These are phyloP conservation scores for Apteryx mantelli DNA, from an alignment of 2,113 vertebrate species.

Conservation along the genomic window DNA sequence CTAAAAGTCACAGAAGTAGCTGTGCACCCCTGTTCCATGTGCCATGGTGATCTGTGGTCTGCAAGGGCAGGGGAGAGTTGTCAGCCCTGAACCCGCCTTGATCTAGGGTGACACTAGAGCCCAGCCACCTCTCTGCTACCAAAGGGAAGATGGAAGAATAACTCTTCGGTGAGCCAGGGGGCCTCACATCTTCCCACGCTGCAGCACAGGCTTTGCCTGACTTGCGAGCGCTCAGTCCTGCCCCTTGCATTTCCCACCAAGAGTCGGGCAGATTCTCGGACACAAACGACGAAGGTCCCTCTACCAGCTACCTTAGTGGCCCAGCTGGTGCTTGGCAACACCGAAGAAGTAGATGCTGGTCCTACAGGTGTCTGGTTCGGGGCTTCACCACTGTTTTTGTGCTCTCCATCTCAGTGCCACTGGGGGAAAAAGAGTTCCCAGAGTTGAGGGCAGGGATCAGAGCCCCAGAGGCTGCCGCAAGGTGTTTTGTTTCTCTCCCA, in stretches of 20 bases:
- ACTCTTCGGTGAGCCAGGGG: neutral
- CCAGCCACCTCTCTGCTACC: neutral
- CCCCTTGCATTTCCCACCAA: neutral
- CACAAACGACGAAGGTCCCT: neutral
- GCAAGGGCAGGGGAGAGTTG: neutral
- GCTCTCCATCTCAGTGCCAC: no score
- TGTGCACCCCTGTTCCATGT: neutral
- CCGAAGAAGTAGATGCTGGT: neutral
- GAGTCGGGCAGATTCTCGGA: neutral
- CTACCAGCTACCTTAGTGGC: neutral
- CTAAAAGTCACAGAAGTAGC: neutral
- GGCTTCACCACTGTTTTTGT: neutral
- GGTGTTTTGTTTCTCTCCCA: neutral
- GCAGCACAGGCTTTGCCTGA: neutral
- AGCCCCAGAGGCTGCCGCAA: neutral
- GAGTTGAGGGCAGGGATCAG: neutral
- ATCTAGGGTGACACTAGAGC: neutral
- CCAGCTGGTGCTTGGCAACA: neutral
- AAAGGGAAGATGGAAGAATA: neutral
- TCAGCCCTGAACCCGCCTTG: neutral
- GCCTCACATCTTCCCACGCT: neutral
- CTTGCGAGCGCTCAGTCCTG: neutral
- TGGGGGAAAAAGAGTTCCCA: neutral
- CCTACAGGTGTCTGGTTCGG: neutral
- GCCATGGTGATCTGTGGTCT: neutral